These are phyloP conservation scores for Caenorhabditis imperialis DNA, from an alignment of 2,888 invertebrate species.

Conservation along the genomic window DNA sequence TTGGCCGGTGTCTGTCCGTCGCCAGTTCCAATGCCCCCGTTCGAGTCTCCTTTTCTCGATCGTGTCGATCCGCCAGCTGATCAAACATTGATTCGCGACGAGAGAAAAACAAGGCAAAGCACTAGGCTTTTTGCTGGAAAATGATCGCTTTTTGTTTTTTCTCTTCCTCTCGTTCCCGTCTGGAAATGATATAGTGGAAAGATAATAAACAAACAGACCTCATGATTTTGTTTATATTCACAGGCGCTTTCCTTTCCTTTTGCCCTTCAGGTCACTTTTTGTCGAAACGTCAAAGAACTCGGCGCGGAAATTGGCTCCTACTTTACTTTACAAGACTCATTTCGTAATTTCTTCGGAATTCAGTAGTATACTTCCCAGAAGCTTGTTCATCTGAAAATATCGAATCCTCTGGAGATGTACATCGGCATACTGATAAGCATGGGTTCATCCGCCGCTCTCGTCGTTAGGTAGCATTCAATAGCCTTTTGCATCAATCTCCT, in stretches of 20 bases:
- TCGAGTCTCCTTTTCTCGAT: constrained; percentile 9
- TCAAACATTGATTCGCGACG: constrained; percentile 50
- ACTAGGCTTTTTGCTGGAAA: constrained; percentile 31
- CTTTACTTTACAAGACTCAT: not conserved
- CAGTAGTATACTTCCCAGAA: too few species aligned
- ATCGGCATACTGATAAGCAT: too few species aligned
- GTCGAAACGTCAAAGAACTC: too few species aligned
- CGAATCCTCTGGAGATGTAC: too few species aligned
- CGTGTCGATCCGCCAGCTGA: constrained; percentile 51
- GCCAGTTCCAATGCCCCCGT: not conserved
- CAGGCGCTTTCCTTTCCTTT: not conserved
- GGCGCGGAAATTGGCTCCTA: too few species aligned
- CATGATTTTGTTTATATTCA: constrained; percentile 51
- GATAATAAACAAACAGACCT: constrained; percentile 43
- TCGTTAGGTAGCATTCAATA: too few species aligned
- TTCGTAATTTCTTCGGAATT: too few species aligned
- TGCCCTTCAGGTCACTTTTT: not conserved
- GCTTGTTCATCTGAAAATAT: too few species aligned
- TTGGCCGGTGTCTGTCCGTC: constrained; percentile 20
- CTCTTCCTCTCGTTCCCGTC: constrained; percentile 16
- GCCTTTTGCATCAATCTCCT: too few species aligned
- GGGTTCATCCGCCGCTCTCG: too few species aligned
- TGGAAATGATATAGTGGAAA: constrained; percentile 5
- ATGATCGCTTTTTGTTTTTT: constrained; percentile 22
- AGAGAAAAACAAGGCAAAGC: constrained; percentile 35